Conservation (phyloP, 2,888 invertebrate genomes). For the Sepiola atlantica region DNA sequence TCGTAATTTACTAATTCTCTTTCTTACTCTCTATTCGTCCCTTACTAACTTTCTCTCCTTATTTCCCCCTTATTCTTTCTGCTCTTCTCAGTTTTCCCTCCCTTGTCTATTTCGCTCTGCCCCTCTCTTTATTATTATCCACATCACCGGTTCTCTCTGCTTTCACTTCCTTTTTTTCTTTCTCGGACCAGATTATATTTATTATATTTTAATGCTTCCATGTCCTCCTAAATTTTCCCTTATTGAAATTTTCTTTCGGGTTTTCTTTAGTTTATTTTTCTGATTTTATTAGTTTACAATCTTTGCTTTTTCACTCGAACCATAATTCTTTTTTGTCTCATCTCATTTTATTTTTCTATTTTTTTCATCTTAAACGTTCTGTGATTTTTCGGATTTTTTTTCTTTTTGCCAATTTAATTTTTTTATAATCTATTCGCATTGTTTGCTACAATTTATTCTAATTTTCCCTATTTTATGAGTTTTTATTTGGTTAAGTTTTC, state of each 20-base stretch:
- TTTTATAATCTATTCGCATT: background rate
- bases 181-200: background rate
- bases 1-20: background rate
- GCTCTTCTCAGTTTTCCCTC: too few relatives aligned
- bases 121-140: background rate
- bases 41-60: background rate
- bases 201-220: background rate
- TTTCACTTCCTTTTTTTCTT: background rate
- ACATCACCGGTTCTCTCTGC: background rate
- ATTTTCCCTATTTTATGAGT: background rate
- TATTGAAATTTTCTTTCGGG: background rate
- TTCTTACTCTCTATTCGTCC: background rate
- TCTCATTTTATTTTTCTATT: background rate
- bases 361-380: background rate
- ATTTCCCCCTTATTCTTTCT: background rate
- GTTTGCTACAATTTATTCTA: background rate
- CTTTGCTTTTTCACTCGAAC: too few relatives aligned
- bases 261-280: background rate
- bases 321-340: background rate
- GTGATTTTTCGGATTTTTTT: background rate
- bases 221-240: slow-evolving; percentile 7
- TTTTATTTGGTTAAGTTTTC: background rate
- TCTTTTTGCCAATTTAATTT: background rate
- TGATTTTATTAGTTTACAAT: background rate
- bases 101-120: background rate